Evolutionary conservation across 2,797 vertebrate genomes (phyloP).

Genomic region (Aratinga solstitialis): DNA sequence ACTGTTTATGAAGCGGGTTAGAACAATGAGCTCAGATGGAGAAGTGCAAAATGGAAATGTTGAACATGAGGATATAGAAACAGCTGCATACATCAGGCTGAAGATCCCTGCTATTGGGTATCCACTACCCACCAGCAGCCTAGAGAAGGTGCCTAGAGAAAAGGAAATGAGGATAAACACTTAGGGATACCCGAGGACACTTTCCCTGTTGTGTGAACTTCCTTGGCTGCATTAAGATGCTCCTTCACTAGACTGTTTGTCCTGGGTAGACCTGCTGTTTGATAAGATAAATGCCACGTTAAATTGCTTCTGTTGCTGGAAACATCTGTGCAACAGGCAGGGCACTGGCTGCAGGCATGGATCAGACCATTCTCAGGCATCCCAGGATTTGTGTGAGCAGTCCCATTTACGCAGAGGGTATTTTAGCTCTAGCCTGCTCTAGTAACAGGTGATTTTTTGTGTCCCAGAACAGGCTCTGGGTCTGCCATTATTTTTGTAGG

Average conservation of each 20-base stretch:
- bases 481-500: neutral
- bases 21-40: neutral
- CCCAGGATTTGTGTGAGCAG: neutral
- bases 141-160: neutral
- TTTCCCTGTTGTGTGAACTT: neutral
- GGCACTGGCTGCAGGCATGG: neutral
- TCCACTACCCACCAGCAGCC: neutral
- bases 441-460: neutral
- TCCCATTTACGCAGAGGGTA: neutral
- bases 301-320: neutral
- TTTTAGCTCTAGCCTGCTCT: neutral
- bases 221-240: neutral
- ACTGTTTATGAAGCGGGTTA: neutral
- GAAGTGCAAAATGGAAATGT: neutral
- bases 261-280: neutral
- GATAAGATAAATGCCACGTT: neutral
- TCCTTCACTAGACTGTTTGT: neutral
- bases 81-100: neutral
- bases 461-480: neutral
- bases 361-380: neutral
- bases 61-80: neutral
- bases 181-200: neutral
- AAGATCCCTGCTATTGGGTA: neutral
- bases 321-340: neutral
- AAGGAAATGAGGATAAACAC: neutral